Evolutionary conservation across 1,140 invertebrate genomes (phyloP), one percentile per base, ranked within the genome.

Genomic region (Octopus bimaculoides): DNA sequence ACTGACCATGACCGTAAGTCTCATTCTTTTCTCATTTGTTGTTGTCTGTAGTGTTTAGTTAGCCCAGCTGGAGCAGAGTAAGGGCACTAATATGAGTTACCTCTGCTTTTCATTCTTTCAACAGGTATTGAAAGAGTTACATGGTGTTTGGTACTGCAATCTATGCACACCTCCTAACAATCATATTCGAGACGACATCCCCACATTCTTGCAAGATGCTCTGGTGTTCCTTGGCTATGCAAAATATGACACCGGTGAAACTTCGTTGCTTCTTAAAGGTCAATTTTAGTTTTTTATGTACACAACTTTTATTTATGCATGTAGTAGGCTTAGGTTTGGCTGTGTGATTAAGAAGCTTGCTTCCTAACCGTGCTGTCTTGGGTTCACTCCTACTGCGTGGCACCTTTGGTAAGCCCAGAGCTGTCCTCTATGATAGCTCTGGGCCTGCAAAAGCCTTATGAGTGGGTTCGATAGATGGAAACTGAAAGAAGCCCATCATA

Each of bases 151-250:
- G 12, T 80, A 86, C 71, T 85, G 89, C 12, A 89, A 90, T 78
- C 81, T 90, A 55, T 84, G 84, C 77, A 84, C 85, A 73, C 82
- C 83, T 14, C 83, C 86, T 26, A 78, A 80, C 77, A 81, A 81
- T 73, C 81, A 86, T 5, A 86, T 87, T 52, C 74, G 81, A 26
- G 86, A 87, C 54, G 86, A 89, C 79, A 69, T 83, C 5, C 85
- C 89, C 4, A 83, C 89, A 75, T 91, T 90, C 9, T 83, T 92
- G n/a, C 84, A 88, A 5, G 90, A 91, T 76, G 86, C 85, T 14
- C 84, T 87, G 4, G 83, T 87, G 1, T 87, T 87, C 75, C 78
- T 87, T 61, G 85, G 86, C 74, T 54, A 83, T 26, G 86, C 86
- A 10, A 79, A 79, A 52, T 87, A 85, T 73, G 79, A 80, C 17